Percentiles rank a stretch among this genome's conserved stretches.
Conservation (phyloP, 2,797 vertebrate species). For the Staurois parvus region DNA sequence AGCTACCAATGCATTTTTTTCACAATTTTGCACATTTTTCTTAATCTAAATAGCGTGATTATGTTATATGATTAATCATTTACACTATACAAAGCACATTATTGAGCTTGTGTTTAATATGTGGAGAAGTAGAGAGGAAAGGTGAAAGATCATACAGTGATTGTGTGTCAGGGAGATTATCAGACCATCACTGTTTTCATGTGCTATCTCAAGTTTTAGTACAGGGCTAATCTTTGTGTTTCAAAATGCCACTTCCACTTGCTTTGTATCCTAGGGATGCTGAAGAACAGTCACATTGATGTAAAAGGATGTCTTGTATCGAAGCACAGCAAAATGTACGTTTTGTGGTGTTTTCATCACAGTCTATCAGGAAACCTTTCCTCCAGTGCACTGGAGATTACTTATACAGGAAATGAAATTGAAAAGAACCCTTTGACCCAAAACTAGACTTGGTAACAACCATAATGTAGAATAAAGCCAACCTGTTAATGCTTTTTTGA, state of each 20-base stretch:
- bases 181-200: background rate
- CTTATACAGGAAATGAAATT: conserved; percentile 5
- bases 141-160: background rate
- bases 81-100: too few species aligned
- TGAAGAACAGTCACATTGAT: conserved; percentile 19
- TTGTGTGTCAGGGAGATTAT: background rate
- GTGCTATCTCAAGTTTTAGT: conserved; percentile 9
- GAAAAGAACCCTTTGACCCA: conserved; percentile 7
- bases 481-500: background rate
- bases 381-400: conserved; percentile 17
- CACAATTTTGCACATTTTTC: too few species aligned
- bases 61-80: too few species aligned
- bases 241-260: conserved; percentile 13
- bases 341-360: conserved; percentile 33
- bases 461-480: background rate
- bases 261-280: background rate
- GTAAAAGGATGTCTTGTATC: conserved; percentile 42
- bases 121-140: too few species aligned
- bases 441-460: background rate
- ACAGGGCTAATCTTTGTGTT: background rate
- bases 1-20: too few species aligned
- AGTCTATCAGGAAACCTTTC: conserved; percentile 30
- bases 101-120: too few species aligned
- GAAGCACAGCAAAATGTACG: conserved; percentile 21
- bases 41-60: too few species aligned